Evolutionary conservation across 2,888 invertebrate species (phyloP).

Genomic region (Pseudococcus viburni): DNA sequence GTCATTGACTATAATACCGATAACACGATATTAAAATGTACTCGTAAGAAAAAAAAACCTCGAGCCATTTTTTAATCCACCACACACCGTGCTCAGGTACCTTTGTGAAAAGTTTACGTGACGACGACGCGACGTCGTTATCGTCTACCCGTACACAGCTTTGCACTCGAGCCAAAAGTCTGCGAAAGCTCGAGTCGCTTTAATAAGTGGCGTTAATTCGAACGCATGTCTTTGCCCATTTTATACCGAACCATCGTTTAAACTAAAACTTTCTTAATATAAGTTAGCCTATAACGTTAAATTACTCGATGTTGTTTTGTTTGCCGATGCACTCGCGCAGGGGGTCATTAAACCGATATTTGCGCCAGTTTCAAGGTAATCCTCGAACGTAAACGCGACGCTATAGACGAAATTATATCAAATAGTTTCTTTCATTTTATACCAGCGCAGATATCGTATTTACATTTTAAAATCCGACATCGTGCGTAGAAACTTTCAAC

Average conservation of each 20-base stretch:
- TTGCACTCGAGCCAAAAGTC: slow-evolving; percentile 60
- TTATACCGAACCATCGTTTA: slow-evolving; percentile 30
- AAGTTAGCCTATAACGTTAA: slow-evolving; percentile 61
- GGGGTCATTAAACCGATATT: slow-evolving; percentile 40
- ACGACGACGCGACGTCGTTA: slow-evolving; percentile 57
- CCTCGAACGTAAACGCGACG: too few relatives aligned
- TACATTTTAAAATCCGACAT: not conserved
- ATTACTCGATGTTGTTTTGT: slow-evolving; percentile 48
- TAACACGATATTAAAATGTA: not conserved
- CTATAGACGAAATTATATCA: slow-evolving; percentile 28
- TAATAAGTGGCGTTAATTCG: slow-evolving; percentile 64
- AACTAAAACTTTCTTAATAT: slow-evolving; percentile 61
- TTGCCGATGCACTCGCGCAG: slow-evolving; percentile 23
- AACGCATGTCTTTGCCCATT: slow-evolving; percentile 50
- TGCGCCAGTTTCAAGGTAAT: slow-evolving; percentile 34
- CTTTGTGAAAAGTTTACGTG: not conserved
- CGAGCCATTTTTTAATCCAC: not conserved
- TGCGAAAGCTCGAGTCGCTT: slow-evolving; percentile 40
- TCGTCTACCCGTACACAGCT: slow-evolving; percentile 50
- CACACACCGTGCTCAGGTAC: not conserved
- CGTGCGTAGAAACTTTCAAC: not conserved
- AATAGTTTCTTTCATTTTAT: not conserved
- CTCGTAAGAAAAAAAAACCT: not conserved
- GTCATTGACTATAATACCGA: slow-evolving; percentile 5
- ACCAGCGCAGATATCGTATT: slow-evolving; percentile 9